Base-by-base conservation (phyloP, 2,888 invertebrate species). In the Netelia virgata region DNA sequence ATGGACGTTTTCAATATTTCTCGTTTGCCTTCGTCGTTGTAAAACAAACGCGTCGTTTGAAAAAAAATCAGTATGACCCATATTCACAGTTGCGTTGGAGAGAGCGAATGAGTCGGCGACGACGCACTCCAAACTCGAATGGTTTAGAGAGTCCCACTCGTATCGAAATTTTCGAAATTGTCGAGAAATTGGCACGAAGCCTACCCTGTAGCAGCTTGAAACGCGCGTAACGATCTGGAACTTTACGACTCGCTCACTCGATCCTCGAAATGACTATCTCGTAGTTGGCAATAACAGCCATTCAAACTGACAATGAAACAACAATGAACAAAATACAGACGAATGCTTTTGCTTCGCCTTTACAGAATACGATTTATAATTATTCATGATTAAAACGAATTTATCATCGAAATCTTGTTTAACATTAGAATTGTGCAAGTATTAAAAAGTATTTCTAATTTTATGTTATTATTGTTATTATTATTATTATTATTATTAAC, bases 151-250 rank as follows among this genome's bases (percentile, higher is more conserved):
- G 47, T 63, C 59, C 5, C 6, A 6, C 36, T 18, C 55, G 55
- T 18, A 64, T 64, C 16, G 53, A 64, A 18, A 36, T 66, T n/a
- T 14, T n/a, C 66, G 20, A 66, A n/a, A 55, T 75, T 75, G 55
- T 64, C 36, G 63, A 66, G 55, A 75, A 75, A 55, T 75, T 75
- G 75, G 75, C 75, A 75, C 63, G 64, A 55, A 3, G n/a, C 14
- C 64, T 75, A 6, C 5, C 18, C 11, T 18, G 3, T 47, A 75
- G 36, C 18, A 76, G 41, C 20, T 57, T 43, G 57, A 66, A 14
- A 43, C 76, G 11, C 43, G 41, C n/a, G 41, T 57, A 47, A 66
- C 75, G 55, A 76, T 43, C 23, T 6, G 11, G 55, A 41, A 23
- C 36, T 23, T 76, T 43, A 43, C 47, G 68, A 11, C 55, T 16